Conservation (phyloP, 2,113 vertebrate genomes). For the Ptychochromis oligacanthus region DNA sequence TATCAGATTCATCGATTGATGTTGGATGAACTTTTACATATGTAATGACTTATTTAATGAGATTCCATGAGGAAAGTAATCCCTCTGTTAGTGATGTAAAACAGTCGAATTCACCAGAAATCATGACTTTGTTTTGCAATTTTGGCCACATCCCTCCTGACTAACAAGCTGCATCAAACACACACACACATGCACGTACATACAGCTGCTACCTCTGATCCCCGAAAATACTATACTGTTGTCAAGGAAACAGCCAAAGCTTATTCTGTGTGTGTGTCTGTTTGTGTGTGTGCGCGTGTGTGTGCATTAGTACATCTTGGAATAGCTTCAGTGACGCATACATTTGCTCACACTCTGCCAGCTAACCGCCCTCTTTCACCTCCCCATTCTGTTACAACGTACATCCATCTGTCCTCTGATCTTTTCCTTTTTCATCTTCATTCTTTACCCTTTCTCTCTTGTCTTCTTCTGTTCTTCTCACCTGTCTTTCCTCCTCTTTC, state of each 20-base stretch:
- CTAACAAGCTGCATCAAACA: constrained; percentile 2
- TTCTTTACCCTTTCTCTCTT: background rate
- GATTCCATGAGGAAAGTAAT: background rate
- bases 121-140: constrained; percentile 29
- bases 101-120: constrained; percentile 7
- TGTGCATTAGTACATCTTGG: constrained; percentile 67
- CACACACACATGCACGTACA: background rate
- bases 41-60: background rate
- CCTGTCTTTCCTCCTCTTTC: background rate
- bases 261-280: constrained; percentile 23
- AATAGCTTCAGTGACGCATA: constrained; percentile 79
- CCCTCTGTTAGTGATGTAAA: constrained; percentile 11
- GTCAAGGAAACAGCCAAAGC: constrained; percentile 71
- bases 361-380: constrained; percentile 64
- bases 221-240: constrained; percentile 66
- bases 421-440: constrained; percentile 1
- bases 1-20: background rate
- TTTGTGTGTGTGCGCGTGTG: background rate
- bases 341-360: constrained; percentile 67
- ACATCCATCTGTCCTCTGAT: constrained; percentile 72
- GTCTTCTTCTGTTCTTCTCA: background rate
- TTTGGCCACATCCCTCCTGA: constrained; percentile 30
- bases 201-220: constrained; percentile 47
- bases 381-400: constrained; percentile 68
- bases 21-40: background rate